Evolutionary conservation across 2,888 invertebrate species (phyloP).

Genomic region (Mimachlamys varia): DNA sequence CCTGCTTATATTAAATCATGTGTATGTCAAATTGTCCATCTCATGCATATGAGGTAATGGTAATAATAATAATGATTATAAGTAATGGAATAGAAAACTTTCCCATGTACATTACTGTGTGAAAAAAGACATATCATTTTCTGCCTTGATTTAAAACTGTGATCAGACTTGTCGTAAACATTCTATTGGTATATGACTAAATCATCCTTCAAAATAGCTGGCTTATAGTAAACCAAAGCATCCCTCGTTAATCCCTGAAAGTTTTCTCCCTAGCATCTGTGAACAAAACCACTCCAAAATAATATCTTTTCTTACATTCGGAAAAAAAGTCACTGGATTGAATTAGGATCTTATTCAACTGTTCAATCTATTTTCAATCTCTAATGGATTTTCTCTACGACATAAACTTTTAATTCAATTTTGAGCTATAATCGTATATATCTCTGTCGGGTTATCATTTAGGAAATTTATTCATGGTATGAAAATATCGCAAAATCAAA

Average conservation of each 20-base stretch:
- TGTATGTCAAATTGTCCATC: constrained; percentile 20
- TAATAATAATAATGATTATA: not conserved
- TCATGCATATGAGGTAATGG: no score
- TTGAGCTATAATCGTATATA: no score
- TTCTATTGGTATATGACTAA: not conserved
- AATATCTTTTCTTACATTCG: not conserved
- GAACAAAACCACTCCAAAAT: constrained; percentile 20
- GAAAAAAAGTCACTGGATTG: not conserved
- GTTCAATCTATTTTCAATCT: constrained; percentile 4
- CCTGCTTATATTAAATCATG: constrained; percentile 18
- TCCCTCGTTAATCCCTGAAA: not conserved
- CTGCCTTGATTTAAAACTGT: constrained; percentile 25
- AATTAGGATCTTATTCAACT: not conserved
- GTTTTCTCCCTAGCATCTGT: not conserved
- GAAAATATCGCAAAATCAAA: not conserved
- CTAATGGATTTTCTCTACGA: not conserved
- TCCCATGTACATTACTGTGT: constrained; percentile 9
- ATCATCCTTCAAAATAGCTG: not conserved
- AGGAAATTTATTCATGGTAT: not conserved
- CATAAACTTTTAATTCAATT: not conserved
- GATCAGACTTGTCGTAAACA: not conserved
- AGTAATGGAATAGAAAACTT: not conserved
- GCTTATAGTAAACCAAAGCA: not conserved
- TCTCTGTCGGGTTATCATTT: no score
- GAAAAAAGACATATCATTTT: constrained; percentile 22